These are phyloP conservation scores for Coleophora flavipennella DNA, from an alignment of 2,888 invertebrate genomes.

Conservation along the genomic window DNA sequence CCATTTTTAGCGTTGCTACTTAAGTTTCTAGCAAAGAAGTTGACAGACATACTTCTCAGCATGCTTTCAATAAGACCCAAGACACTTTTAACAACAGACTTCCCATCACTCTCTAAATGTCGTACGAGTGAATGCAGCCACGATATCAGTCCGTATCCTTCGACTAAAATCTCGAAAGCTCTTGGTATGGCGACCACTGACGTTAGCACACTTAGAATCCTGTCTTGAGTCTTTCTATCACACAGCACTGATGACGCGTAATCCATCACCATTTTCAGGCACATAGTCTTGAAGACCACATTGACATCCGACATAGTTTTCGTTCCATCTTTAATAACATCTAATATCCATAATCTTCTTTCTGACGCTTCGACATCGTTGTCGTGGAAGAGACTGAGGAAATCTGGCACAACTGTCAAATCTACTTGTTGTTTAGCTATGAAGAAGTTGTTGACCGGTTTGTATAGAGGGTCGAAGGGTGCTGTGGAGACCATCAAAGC, in stretches of 20 bases:
- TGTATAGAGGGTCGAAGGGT: conserved; percentile 83
- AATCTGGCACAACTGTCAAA: conserved; percentile 87
- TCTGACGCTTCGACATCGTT: conserved; percentile 78
- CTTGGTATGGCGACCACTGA: conserved; percentile 76
- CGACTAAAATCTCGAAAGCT: conserved; percentile 76
- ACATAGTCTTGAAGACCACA: conserved; percentile 80
- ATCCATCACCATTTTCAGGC: conserved; percentile 83
- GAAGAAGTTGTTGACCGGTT: conserved; percentile 83
- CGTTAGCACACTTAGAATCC: conserved; percentile 77
- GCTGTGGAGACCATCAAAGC: conserved; percentile 80
- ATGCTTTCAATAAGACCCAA: conserved; percentile 36
- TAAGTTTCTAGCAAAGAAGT: conserved; percentile 34
- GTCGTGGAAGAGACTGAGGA: conserved; percentile 87
- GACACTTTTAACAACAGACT: conserved; percentile 28
- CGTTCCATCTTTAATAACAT: conserved; percentile 82
- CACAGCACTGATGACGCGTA: conserved; percentile 77
- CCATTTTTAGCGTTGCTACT: conserved; percentile 25
- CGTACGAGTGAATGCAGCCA: conserved; percentile 73
- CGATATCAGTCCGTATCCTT: conserved; percentile 78
- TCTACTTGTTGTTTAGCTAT: conserved; percentile 84
- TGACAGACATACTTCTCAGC: conserved; percentile 38
- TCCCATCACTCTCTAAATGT: conserved; percentile 36
- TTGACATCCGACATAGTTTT: conserved; percentile 82
- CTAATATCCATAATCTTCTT: conserved; percentile 84
- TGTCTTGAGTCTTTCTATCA: conserved; percentile 74